Conservation (phyloP, 1,140 invertebrate species). For the Neodiprion pinetum region DNA sequence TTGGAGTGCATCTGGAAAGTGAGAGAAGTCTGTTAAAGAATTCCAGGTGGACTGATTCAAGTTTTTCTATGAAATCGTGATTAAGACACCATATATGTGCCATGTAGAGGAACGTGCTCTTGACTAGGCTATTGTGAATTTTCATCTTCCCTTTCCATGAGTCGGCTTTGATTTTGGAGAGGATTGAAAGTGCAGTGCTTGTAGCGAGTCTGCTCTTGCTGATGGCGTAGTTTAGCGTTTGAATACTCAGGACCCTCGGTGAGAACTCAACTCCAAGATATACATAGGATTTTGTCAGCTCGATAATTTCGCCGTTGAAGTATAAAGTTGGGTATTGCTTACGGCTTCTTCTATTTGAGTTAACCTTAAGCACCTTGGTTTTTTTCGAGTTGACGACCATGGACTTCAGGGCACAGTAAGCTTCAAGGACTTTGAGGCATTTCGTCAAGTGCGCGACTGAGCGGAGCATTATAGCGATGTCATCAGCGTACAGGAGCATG, state of each 20-base stretch:
- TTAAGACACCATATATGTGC: conserved; percentile 12
- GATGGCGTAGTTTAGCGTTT: too few relatives aligned
- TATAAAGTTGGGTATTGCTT: background rate
- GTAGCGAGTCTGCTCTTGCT: background rate
- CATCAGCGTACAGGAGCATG: too few relatives aligned
- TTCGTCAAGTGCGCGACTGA: too few relatives aligned
- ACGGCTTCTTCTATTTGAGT: background rate
- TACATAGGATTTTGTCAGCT: background rate
- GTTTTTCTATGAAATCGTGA: background rate
- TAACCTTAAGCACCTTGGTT: conserved; percentile 1
- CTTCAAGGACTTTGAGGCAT: too few relatives aligned
- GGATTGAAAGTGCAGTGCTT: background rate
- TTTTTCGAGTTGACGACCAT: background rate
- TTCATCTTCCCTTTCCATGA: conserved; percentile 6
- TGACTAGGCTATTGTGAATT: background rate
- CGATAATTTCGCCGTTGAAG: background rate
- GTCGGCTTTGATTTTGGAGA: conserved; percentile 9
- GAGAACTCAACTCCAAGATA: conserved; percentile 11
- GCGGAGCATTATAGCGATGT: too few relatives aligned
- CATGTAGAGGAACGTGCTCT: conserved; percentile 9
- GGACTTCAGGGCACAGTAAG: background rate
- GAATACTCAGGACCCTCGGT: background rate
- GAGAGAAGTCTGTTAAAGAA: conserved; percentile 15
- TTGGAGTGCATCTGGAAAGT: conserved; percentile 14
- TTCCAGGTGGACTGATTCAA: conserved; percentile 3